A percentile compares a stretch with the other conserved stretches of the same genome.
Evolutionary conservation across 2,113 vertebrate genomes (phyloP).

Genomic region (Paedocypris sp.): DNA sequence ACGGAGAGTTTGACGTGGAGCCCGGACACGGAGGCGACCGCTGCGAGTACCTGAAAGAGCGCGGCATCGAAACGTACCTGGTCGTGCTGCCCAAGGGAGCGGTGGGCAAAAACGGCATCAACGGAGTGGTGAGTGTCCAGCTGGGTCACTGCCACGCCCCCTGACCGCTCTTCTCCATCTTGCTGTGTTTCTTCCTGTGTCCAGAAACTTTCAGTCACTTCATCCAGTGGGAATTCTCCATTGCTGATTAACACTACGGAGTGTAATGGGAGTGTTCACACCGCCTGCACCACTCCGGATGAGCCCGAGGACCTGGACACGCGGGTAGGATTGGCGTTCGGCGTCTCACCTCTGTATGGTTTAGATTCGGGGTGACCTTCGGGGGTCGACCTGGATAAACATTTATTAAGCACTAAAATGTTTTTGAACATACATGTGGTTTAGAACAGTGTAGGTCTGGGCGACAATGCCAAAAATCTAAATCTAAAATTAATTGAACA

Average conservation of each 20-base stretch:
- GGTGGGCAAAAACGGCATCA: conserved; percentile 68
- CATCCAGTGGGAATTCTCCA: conserved; percentile 75
- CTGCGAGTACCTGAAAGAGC: conserved; percentile 83
- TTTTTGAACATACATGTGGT: background rate
- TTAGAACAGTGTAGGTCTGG: too few species aligned
- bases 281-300: conserved; percentile 64
- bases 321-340: too few species aligned
- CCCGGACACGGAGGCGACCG: conserved; percentile 77
- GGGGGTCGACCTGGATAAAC: background rate
- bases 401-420: background rate
- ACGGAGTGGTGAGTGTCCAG: conserved; percentile 68
- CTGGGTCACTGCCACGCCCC: background rate
- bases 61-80: conserved; percentile 82
- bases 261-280: conserved; percentile 70
- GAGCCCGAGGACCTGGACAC: conserved; percentile 77
- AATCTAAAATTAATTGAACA: too few species aligned
- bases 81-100: conserved; percentile 72
- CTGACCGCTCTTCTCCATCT: background rate
- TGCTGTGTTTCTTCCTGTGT: conserved; percentile 1
- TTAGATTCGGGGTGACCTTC: too few species aligned
- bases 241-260: conserved; percentile 81
- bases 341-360: too few species aligned
- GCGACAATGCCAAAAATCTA: too few species aligned
- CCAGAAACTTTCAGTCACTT: conserved; percentile 73
- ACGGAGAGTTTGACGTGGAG: conserved; percentile 85